phyloP scores from a whole-genome alignment of 1,140 invertebrate genomes.

The Epicauta chinensis region DNA sequence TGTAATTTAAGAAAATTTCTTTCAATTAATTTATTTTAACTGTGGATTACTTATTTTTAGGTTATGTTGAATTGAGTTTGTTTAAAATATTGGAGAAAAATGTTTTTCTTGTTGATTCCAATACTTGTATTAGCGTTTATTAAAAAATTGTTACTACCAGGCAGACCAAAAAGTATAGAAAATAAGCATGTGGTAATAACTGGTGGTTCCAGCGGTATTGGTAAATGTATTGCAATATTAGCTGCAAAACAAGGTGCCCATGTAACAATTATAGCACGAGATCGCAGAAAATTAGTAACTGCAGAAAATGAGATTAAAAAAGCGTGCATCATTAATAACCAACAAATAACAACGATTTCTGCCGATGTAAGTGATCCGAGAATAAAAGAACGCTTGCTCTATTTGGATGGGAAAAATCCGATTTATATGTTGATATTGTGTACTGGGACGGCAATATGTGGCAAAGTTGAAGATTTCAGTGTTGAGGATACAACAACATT shows the following conservation, averaged over 20 bases:
- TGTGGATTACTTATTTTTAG: too few relatives aligned
- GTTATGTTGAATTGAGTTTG: too few relatives aligned
- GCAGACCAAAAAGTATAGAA: conserved; percentile 38
- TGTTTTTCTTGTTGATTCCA: conserved; percentile 3
- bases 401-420: conserved; percentile 45
- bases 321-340: conserved; percentile 42
- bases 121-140: conserved; percentile 1
- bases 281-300: conserved; percentile 58
- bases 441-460: conserved; percentile 76
- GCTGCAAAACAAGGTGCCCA: conserved; percentile 72
- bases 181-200: conserved; percentile 68
- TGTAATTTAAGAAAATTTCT: too few relatives aligned
- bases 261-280: conserved; percentile 84
- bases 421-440: conserved; percentile 89
- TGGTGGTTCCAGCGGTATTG: conserved; percentile 94
- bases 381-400: conserved; percentile 54
- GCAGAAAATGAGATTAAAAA: conserved; percentile 54
- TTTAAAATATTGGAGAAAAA: too few relatives aligned
- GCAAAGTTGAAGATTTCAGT: conserved; percentile 75
- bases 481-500: conserved; percentile 63
- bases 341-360: conserved; percentile 63
- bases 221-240: conserved; percentile 73
- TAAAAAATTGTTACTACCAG: conserved; percentile 8
- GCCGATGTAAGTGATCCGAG: conserved; percentile 59
- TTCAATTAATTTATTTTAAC: too few relatives aligned